Evolutionary conservation across 1,140 invertebrate genomes (phyloP).

Genomic region (Muscidifurax raptorellus): DNA sequence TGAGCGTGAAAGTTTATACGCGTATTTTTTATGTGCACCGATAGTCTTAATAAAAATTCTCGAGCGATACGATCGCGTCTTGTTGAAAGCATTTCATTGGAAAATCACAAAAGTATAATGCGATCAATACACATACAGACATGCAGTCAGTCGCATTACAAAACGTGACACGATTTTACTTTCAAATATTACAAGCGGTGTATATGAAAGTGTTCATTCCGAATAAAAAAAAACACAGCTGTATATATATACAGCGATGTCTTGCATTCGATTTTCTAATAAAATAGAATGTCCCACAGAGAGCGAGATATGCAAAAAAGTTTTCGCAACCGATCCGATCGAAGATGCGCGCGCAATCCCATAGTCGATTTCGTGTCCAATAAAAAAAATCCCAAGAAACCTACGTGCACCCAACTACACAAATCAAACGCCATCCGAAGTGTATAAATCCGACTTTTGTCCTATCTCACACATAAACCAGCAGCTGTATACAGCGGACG

Average conservation of each 20-base stretch:
- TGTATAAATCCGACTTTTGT: not conserved
- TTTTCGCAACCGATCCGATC: not conserved
- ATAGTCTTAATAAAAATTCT: no score
- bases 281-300: not conserved
- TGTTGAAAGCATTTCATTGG: not conserved
- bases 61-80: no score
- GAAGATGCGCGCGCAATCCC: not conserved
- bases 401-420: no score
- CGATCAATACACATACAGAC: no score
- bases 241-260: no score
- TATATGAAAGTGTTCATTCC: not conserved
- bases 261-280: not conserved
- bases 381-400: not conserved
- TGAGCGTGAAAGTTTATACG: not conserved
- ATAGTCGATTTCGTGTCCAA: not conserved
- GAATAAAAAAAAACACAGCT: no score
- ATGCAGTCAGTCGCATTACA: not conserved
- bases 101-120: not conserved
- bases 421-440: no score
- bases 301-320: not conserved
- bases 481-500: no score
- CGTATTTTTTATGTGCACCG: not conserved
- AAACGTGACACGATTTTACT: not conserved
- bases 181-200: not conserved
- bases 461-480: not conserved